phyloP scores from a whole-genome alignment of 2,113 vertebrate species.

The Eulacestoma nigropectus region DNA sequence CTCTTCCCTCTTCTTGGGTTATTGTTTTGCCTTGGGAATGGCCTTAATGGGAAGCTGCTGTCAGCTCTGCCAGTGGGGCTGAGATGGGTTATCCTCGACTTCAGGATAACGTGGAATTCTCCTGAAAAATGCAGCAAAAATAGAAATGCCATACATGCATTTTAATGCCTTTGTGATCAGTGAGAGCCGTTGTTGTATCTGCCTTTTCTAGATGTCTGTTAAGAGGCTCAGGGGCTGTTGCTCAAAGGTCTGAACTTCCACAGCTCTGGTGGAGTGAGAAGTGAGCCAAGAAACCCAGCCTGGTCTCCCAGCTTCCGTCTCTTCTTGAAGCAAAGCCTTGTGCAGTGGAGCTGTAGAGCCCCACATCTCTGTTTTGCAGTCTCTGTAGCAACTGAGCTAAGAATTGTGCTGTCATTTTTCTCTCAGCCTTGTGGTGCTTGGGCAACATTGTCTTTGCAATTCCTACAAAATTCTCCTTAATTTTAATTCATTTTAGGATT shows the following conservation, averaged over 20 bases:
- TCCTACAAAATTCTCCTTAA: not conserved
- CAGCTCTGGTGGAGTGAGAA: not conserved
- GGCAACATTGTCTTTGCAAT: not conserved
- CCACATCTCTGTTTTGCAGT: not conserved
- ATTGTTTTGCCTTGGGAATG: not conserved
- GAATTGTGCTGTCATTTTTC: not conserved
- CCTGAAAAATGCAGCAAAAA: not conserved
- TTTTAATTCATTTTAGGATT: not conserved
- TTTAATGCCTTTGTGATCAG: not conserved
- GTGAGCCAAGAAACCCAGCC: not conserved
- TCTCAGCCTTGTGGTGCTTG: not conserved
- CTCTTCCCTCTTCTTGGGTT: not conserved
- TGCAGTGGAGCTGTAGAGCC: not conserved
- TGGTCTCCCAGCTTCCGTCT: not conserved
- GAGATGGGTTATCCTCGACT: not conserved
- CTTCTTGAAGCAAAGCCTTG: not conserved
- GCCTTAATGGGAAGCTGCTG: not conserved
- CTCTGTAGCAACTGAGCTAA: not conserved
- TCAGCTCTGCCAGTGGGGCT: not conserved
- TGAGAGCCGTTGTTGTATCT: not conserved
- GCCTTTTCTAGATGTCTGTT: not conserved
- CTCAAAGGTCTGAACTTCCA: not conserved
- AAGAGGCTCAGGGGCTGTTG: not conserved
- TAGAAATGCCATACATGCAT: not conserved
- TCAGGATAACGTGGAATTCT: not conserved